phyloP scores from a whole-genome alignment of 2,888 invertebrate species.

The Saturnia pavonia region DNA sequence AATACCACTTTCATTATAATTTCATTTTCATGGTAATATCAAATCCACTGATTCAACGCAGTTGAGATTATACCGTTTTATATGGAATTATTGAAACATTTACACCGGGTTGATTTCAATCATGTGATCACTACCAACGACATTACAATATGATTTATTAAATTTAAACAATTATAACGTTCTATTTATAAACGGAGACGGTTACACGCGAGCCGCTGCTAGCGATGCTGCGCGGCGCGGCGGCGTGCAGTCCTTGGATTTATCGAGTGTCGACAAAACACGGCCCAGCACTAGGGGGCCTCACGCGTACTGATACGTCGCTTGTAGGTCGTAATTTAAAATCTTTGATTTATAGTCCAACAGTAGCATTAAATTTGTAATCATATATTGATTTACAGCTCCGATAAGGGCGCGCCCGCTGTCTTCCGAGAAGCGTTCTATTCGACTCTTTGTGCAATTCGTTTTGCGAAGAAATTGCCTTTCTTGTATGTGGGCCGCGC shows the following conservation, averaged over 20 bases:
- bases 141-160: slow-evolving; percentile 40
- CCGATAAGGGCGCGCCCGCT: slow-evolving; percentile 74
- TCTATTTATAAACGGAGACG: slow-evolving; percentile 36
- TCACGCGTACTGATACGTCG: slow-evolving; percentile 75
- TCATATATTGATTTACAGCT: slow-evolving; percentile 81
- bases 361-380: slow-evolving; percentile 82
- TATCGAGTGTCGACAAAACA: slow-evolving; percentile 73
- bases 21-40: too few species aligned
- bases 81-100: not conserved
- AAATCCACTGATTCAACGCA: not conserved
- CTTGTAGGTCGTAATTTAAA: slow-evolving; percentile 80
- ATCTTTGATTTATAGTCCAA: slow-evolving; percentile 79
- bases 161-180: slow-evolving; percentile 47
- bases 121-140: not conserved
- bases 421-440: slow-evolving; percentile 72
- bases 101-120: not conserved
- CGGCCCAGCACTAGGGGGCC: slow-evolving; percentile 78
- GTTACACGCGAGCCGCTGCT: slow-evolving; percentile 27
- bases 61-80: not conserved
- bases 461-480: slow-evolving; percentile 58
- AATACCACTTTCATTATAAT: too few species aligned
- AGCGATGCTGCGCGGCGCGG: not conserved
- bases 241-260: slow-evolving; percentile 39
- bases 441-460: slow-evolving; percentile 38
- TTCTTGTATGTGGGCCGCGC: slow-evolving; percentile 22